A percentile compares a stretch with the other conserved stretches of the same genome.
Evolutionary conservation across 2,113 vertebrate genomes (phyloP).

Genomic region (Carlito syrichta): DNA sequence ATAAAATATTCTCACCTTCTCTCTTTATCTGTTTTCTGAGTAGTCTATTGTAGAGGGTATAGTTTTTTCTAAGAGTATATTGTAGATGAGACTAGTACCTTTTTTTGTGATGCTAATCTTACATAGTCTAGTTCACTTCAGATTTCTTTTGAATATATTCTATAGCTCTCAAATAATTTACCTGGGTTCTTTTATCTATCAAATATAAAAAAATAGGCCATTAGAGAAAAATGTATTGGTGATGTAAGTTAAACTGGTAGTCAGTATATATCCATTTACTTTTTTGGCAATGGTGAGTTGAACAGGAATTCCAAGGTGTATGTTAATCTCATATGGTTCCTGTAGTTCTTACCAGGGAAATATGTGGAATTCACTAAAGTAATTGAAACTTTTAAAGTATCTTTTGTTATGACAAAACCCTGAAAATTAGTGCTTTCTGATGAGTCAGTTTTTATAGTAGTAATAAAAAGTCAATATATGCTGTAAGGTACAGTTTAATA

Average conservation of each 20-base stretch:
- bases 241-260: background rate
- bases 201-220: background rate
- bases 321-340: background rate
- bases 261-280: background rate
- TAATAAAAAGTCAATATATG: conserved; percentile 16
- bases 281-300: background rate
- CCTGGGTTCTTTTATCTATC: background rate
- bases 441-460: background rate
- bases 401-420: conserved; percentile 26
- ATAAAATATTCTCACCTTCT: background rate
- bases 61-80: background rate
- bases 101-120: background rate
- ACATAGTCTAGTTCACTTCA: background rate
- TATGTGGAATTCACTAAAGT: background rate
- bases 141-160: background rate
- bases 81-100: background rate
- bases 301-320: background rate
- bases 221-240: background rate
- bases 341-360: background rate
- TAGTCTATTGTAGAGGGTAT: background rate
- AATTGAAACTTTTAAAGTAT: conserved; percentile 4
- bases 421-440: conserved; percentile 38
- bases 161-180: background rate
- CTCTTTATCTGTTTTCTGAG: conserved; percentile 9
- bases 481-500: conserved; percentile 28